A percentile compares a stretch with the other conserved stretches of the same genome.
phyloP scores from a whole-genome alignment of 2,113 vertebrate genomes.

The Xenotilapia longispinis region DNA sequence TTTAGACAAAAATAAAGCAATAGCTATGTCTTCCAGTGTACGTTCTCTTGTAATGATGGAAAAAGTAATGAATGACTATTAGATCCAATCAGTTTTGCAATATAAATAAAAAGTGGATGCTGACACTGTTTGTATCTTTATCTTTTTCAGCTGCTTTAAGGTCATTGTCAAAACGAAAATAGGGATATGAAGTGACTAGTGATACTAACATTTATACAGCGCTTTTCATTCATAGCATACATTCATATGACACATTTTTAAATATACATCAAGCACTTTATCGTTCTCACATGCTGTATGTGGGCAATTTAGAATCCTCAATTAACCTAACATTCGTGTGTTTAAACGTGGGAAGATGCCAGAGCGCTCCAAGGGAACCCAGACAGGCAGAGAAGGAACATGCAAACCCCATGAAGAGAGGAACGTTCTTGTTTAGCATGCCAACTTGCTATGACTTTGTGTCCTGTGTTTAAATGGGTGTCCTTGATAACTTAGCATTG shows the following conservation, averaged over 20 bases:
- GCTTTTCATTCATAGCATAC: neutral
- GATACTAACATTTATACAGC: neutral
- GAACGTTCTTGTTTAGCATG: neutral
- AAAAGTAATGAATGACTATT: neutral
- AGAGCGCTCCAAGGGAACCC: neutral
- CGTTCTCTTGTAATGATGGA: neutral
- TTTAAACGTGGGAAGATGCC: neutral
- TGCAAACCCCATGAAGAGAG: neutral
- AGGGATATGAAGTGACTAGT: neutral
- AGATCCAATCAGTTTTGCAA: neutral
- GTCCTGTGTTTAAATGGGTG: neutral
- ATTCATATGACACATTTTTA: neutral
- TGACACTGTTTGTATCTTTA: neutral
- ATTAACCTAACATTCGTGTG: neutral
- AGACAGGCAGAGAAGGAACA: neutral
- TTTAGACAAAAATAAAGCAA: conserved; percentile 28
- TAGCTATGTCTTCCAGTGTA: neutral
- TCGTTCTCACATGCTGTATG: neutral
- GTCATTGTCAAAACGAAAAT: neutral
- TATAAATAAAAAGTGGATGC: neutral
- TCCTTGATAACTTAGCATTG: neutral
- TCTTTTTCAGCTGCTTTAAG: neutral
- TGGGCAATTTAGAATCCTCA: neutral
- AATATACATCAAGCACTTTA: neutral
- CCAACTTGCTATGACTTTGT: neutral